Evolutionary conservation across 2,797 vertebrate genomes (phyloP).

Genomic region (Lacerta viridis): DNA sequence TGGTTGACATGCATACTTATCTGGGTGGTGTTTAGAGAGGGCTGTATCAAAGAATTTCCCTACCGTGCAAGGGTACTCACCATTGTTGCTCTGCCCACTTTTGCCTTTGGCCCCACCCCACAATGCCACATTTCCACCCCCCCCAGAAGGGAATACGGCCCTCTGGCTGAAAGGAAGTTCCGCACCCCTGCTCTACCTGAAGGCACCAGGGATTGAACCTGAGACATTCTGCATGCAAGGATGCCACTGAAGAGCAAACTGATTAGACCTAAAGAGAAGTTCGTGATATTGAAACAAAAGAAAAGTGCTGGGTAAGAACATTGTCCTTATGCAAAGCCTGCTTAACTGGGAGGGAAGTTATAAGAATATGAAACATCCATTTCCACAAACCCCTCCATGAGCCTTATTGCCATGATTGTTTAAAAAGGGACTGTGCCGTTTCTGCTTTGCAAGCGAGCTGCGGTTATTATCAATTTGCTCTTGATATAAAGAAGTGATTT

Average conservation of each 20-base stretch:
- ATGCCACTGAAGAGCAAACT: not conserved
- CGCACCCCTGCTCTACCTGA: not conserved
- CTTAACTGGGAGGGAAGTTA: conserved; percentile 72
- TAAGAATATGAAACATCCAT: conserved; percentile 70
- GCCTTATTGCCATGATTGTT: conserved; percentile 66
- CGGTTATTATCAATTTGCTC: conserved; percentile 74
- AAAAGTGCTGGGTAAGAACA: conserved; percentile 1
- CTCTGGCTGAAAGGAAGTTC: not conserved
- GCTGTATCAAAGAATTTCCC: too few species aligned
- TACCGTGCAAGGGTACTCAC: too few species aligned
- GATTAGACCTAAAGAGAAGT: not conserved
- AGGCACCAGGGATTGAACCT: not conserved
- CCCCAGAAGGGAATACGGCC: not conserved
- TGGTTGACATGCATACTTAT: too few species aligned
- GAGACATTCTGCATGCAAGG: not conserved
- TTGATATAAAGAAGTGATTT: conserved; percentile 69
- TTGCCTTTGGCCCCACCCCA: too few species aligned
- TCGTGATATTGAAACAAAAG: not conserved
- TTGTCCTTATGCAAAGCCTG: conserved; percentile 51
- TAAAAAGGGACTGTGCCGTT: conserved; percentile 48
- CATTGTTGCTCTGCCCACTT: too few species aligned
- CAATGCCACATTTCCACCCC: too few species aligned
- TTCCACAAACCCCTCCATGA: conserved; percentile 73
- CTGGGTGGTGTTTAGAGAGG: too few species aligned
- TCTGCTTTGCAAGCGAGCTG: conserved; percentile 67